Evolutionary conservation across 2,797 vertebrate species (phyloP), one percentile per base, ranked within the genome.

Genomic region (Hozukius guyotensis): DNA sequence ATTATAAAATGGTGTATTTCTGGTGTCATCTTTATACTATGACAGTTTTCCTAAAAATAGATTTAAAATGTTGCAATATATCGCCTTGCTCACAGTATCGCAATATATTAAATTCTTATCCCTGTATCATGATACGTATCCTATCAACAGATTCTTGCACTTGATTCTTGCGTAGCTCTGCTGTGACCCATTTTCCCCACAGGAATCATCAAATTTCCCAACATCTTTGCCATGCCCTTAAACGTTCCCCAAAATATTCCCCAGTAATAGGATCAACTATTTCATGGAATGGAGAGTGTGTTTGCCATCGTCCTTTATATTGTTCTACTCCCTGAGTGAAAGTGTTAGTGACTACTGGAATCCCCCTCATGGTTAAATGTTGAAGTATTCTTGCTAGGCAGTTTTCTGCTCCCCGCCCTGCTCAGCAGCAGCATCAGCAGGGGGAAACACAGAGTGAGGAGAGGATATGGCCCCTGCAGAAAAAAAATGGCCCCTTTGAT

Each of bases 401-500:
- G 64, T 83, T 89, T 83, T 83, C 60, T 82, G 76, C 72, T 91
- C 60, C 62, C 59, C 82, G 70, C 57, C 69, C 68, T 72, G 60
- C 87, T 85, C 86, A 85, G 83, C 87, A 78, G 80, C 55, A 70
- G 70, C 60, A 83, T 65, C 70, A 87, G 88, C 80, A 73, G 77
- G 69, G 83, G 77, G 77, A 80, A 72, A 86, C 76, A 83, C 64
- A 78, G 53, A 71, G 53, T 22, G 82, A 89, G 36, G 59, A 80
- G 71, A 89, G 82, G 73, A 91, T 86, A 81, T 72, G 77, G 83
- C 77, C 83, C 77, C 82, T 83, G 78, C 70, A 85, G 57, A 69
- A 88, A 88, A 81, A 86, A 84, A 92, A 86, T 74, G 70, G 79
- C 77, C 79, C 63, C 80, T 95, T 94, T 95, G 88, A 93, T 94